These are phyloP conservation scores for Caenorhabditis sp. DNA, from an alignment of 2,888 invertebrate species.

Conservation along the genomic window DNA sequence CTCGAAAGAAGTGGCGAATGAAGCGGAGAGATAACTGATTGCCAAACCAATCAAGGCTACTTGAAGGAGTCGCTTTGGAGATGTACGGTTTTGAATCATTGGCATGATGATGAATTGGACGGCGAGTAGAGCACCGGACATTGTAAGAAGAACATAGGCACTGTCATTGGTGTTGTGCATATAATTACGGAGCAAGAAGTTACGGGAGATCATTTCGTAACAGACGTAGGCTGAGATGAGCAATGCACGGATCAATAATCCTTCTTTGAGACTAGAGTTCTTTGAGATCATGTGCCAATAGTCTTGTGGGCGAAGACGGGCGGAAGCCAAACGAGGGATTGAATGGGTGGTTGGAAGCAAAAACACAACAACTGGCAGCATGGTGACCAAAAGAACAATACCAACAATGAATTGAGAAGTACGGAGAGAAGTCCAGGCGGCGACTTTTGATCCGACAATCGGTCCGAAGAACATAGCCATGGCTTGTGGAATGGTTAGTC, in stretches of 20 bases:
- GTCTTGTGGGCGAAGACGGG: conserved; percentile 68
- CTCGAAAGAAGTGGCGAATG: conserved; percentile 62
- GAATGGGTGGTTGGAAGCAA: conserved; percentile 69
- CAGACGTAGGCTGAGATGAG: conserved; percentile 69
- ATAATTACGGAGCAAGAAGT: conserved; percentile 69
- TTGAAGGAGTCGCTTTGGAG: conserved; percentile 45
- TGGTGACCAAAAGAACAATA: conserved; percentile 52
- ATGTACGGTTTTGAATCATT: conserved; percentile 58
- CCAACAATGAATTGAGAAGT: conserved; percentile 63
- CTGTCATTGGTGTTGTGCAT: conserved; percentile 69
- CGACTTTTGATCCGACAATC: conserved; percentile 65
- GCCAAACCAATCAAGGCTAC: conserved; percentile 57
- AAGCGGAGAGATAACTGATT: conserved; percentile 58
- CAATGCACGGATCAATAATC: conserved; percentile 63
- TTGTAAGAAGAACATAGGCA: conserved; percentile 66
- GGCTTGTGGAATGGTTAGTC: conserved; percentile 67
- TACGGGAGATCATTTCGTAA: conserved; percentile 70
- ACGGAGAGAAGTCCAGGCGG: conserved; percentile 66
- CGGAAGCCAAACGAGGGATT: conserved; percentile 68
- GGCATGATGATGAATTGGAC: conserved; percentile 69
- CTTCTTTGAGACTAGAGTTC: conserved; percentile 60
- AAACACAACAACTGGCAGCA: conserved; percentile 65
- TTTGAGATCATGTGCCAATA: conserved; percentile 68
- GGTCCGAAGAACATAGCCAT: conserved; percentile 66
- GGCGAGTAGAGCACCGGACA: conserved; percentile 65